These are phyloP conservation scores for Ctenomys sociabilis DNA, from an alignment of 2,113 vertebrate species.

Conservation along the genomic window DNA sequence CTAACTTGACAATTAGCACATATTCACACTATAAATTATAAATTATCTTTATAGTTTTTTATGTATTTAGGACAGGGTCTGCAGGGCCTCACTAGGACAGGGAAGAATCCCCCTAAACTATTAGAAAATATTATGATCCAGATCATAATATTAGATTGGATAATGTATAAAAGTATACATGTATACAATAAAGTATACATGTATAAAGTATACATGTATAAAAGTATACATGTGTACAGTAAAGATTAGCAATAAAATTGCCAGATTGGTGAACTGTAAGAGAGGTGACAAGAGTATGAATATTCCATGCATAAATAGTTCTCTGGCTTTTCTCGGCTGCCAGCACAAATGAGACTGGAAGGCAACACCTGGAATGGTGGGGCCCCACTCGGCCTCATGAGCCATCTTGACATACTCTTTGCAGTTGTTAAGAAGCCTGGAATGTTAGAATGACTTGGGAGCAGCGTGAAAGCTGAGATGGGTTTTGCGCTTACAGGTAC, in stretches of 20 bases:
- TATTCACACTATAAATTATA: background rate
- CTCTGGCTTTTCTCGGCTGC: constrained; percentile 9
- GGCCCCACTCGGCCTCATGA: constrained; percentile 23
- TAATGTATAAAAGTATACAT: too few species aligned
- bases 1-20: background rate
- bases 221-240: too few species aligned
- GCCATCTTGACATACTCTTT: constrained; percentile 51
- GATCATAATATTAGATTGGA: too few species aligned
- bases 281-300: background rate
- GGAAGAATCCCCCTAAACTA: background rate
- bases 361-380: constrained; percentile 51
- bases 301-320: constrained; percentile 3
- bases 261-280: background rate
- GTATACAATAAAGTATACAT: too few species aligned
- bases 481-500: constrained; percentile 35
- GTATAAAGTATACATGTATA: too few species aligned
- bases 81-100: background rate
- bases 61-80: too few species aligned
- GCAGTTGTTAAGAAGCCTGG: constrained; percentile 67
- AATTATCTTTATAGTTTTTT: background rate
- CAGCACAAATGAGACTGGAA: constrained; percentile 33
- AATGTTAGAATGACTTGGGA: constrained; percentile 35
- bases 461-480: background rate
- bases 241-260: constrained; percentile 7
- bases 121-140: background rate